Base-by-base conservation (phyloP, 1,140 invertebrate species). In the Antheraea mylitta region DNA sequence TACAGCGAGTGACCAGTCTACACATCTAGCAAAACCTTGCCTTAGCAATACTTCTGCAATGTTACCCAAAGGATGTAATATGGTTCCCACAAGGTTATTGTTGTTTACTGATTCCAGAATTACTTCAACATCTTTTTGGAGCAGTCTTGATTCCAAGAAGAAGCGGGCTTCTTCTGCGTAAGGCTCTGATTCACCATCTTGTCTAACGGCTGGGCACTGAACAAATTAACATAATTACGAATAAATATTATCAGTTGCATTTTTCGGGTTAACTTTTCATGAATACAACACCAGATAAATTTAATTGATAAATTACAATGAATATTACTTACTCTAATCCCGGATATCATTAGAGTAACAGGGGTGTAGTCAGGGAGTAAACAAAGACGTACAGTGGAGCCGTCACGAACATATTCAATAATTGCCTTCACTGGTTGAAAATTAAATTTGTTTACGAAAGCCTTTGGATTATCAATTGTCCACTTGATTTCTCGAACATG, bases 1-100 rank as follows among this genome's bases (percentile, higher is more conserved):
- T 48, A 96, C 95, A 36, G 95, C 96, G 90, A 99, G 96, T 9
- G 97, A 98, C 98, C 98, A 99, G 86, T 99, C 98, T n/a, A 99
- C 97, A 85, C 98, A 99, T 83, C 95, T 96, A 0, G 98, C 99
- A 82, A 99, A 98, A 22, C 99, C 99, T 92, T 99, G 97, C 63
- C 90, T 95, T 64, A 99, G 85, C 58, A 99, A 92, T 59, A 96
- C 94, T 85, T 99, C 98, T 0, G 99, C 98, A 90, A 99, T 99
- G 82, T 99, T 99, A 93, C 98, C 92, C 81, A 94, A 95, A 0
- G 98, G 98, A 93, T 99, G 98, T 45, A 99, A 79, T 74, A 99
- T 96, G n/a, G 97, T 97, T 19, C 98, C 99, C 73, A 99, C 96
- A 81, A 99, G 97, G 82, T 98, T 98, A 71, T 96, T 53, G 81